Conservation (phyloP, 35 echinoderm and acorn worm species). For the Lytechinus variegatus region DNA sequence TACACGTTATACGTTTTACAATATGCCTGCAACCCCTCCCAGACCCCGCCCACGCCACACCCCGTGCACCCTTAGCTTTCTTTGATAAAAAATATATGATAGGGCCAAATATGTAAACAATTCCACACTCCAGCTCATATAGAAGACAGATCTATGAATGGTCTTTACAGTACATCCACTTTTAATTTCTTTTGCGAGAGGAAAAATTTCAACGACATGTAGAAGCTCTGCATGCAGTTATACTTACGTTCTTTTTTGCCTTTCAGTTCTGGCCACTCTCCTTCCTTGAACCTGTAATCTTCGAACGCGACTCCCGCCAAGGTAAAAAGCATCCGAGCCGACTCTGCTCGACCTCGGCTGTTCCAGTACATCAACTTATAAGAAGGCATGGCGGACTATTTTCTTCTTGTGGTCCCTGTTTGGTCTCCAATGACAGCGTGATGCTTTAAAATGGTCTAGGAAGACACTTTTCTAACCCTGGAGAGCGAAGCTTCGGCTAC, state of each 20-base stretch:
- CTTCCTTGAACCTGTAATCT: constrained; percentile 47
- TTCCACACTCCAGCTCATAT: too few relatives aligned
- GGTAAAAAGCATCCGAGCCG: constrained; percentile 55
- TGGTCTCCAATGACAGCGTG: background rate
- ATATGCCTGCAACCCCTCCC: too few relatives aligned
- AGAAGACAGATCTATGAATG: too few relatives aligned
- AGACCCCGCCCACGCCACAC: background rate
- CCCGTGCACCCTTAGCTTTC: background rate
- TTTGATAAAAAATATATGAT: too few relatives aligned
- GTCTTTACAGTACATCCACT: background rate
- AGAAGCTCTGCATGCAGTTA: too few relatives aligned
- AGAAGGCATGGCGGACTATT: constrained; percentile 47
- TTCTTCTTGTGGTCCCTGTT: background rate
- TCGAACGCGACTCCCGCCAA: constrained; percentile 56
- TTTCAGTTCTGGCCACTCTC: constrained; percentile 53
- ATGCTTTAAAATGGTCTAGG: background rate
- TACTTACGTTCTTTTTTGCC: background rate
- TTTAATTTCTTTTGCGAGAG: background rate
- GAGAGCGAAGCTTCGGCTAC: too few relatives aligned
- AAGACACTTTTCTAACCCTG: background rate
- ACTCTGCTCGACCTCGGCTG: constrained; percentile 65
- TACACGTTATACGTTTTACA: too few relatives aligned
- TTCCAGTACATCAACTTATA: constrained; percentile 81
- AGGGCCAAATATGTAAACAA: too few relatives aligned
- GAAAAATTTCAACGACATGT: background rate